Conservation (phyloP, 2,888 invertebrate genomes). For the Bimastos eiseni region DNA sequence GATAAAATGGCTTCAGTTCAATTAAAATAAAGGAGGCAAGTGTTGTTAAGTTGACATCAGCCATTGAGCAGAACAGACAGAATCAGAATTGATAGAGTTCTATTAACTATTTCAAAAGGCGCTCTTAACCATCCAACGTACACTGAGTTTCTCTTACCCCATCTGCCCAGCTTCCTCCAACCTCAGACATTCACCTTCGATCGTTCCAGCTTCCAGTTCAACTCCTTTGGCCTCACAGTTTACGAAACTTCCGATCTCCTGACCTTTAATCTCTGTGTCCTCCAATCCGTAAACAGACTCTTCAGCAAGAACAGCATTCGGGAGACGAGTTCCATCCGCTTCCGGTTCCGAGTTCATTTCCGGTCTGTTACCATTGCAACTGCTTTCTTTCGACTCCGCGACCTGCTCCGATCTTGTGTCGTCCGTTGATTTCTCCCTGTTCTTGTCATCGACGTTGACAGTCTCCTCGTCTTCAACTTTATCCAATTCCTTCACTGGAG, state of each 20-base stretch:
- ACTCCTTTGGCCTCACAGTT: neutral
- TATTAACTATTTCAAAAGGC: too few relatives aligned
- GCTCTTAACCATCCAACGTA: neutral
- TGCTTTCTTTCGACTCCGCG: neutral
- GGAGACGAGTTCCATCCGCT: neutral
- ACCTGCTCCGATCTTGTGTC: neutral
- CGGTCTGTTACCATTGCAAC: neutral
- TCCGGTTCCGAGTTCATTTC: neutral
- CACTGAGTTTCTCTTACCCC: neutral
- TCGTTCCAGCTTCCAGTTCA: neutral
- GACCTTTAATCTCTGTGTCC: neutral
- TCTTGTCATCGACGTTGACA: neutral
- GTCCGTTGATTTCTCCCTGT: neutral
- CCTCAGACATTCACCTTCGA: neutral
- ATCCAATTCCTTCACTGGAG: neutral
- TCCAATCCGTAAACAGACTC: neutral
- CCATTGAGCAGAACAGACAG: too few relatives aligned
- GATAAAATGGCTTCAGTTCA: too few relatives aligned
- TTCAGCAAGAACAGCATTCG: neutral
- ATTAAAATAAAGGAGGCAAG: too few relatives aligned
- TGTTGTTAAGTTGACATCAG: too few relatives aligned
- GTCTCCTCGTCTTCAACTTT: neutral
- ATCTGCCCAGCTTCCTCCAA: neutral
- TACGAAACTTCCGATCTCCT: neutral
- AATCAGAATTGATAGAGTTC: too few relatives aligned